Evolutionary conservation across 2,113 vertebrate species (phyloP).

Genomic region (Marmota monax): DNA sequence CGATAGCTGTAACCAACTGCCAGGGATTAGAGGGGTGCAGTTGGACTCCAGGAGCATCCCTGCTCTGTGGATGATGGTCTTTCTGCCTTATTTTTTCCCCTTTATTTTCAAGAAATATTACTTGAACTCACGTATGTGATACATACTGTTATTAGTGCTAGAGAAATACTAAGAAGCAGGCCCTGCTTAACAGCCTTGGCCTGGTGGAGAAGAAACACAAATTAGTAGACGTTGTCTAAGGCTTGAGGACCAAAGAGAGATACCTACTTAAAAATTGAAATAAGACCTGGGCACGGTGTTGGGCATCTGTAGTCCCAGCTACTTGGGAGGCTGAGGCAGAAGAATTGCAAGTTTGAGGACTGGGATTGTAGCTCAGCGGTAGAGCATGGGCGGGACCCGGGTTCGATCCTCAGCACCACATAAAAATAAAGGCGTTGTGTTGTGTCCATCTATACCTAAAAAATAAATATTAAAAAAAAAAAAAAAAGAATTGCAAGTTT

Average conservation of each 20-base stretch:
- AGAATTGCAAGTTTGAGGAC: background rate
- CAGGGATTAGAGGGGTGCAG: background rate
- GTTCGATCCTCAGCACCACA: too few species aligned
- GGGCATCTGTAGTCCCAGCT: background rate
- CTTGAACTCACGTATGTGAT: background rate
- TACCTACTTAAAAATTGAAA: background rate
- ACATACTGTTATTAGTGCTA: background rate
- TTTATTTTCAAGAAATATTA: background rate
- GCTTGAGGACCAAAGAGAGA: background rate
- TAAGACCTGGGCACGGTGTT: background rate
- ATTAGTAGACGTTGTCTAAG: background rate
- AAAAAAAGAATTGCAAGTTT: background rate
- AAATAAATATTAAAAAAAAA: too few species aligned
- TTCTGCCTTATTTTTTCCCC: background rate
- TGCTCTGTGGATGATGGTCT: background rate
- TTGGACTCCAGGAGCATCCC: background rate
- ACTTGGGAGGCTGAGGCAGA: background rate
- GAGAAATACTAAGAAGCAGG: slow-evolving; percentile 7
- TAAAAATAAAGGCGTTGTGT: too few species aligned
- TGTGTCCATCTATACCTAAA: too few species aligned
- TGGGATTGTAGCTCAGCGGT: too few species aligned
- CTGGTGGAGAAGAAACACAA: background rate
- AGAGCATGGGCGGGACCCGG: too few species aligned
- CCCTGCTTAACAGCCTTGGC: background rate
- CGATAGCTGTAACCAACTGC: background rate